These are phyloP conservation scores for Hirtodrosophila duncani DNA, from an alignment of 2,888 invertebrate genomes.

Conservation along the genomic window DNA sequence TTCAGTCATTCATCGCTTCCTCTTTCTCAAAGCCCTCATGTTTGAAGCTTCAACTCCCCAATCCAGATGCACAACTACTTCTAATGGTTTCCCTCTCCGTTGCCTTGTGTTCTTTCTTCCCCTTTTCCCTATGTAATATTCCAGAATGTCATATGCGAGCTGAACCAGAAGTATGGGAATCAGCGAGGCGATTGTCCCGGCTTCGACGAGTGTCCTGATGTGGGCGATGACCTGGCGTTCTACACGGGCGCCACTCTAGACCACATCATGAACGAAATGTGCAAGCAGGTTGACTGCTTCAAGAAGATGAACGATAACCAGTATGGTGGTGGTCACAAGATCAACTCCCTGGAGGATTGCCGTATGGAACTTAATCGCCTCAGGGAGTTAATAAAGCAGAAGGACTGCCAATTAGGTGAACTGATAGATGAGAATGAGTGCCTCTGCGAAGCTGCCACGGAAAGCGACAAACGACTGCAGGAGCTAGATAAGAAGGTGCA, in stretches of 20 bases:
- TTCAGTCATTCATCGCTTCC: conserved; percentile 21
- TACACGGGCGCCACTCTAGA: conserved; percentile 68
- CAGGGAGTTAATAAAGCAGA: conserved; percentile 31
- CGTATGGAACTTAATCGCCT: conserved; percentile 50
- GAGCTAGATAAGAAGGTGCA: conserved; percentile 44
- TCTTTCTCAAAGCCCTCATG: conserved; percentile 26
- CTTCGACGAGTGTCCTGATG: conserved; percentile 48
- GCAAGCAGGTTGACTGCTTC: conserved; percentile 48
- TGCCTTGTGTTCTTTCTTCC: conserved; percentile 13
- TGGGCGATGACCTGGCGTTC: conserved; percentile 68
- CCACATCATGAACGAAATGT: conserved; percentile 71
- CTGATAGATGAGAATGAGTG: conserved; percentile 44
- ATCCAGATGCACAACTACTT: conserved; percentile 31
- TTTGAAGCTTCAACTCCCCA: no score
- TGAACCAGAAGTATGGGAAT: conserved; percentile 43
- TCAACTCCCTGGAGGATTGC: conserved; percentile 40
- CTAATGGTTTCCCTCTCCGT: conserved; percentile 52
- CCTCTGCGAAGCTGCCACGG: conserved; percentile 39
- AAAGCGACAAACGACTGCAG: conserved; percentile 37
- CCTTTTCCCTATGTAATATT: neutral
- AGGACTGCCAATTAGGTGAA: conserved; percentile 34
- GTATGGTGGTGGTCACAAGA: conserved; percentile 16
- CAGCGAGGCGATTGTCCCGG: conserved; percentile 41
- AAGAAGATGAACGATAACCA: conserved; percentile 30
- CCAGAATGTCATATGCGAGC: conserved; percentile 59